Percentiles rank a stretch among this genome's conserved stretches.
Evolutionary conservation across 1,140 invertebrate species (phyloP).

Genomic region (Meloidogyne chitwoodi): DNA sequence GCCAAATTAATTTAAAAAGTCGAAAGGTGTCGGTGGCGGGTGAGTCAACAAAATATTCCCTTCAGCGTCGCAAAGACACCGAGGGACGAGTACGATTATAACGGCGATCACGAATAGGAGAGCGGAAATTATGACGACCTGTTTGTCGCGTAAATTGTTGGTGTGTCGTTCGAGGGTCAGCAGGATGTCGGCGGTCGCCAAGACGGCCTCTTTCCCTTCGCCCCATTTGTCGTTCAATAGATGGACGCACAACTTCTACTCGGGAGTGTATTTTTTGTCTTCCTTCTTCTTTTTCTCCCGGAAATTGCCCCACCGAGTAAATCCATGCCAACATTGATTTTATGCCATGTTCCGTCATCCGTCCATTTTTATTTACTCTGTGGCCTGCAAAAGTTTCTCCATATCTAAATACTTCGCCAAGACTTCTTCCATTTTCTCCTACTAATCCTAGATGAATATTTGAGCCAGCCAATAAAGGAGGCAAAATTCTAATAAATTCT

Average conservation of each 20-base stretch:
- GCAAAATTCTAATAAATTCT: background rate
- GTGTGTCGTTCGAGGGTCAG: too few relatives aligned
- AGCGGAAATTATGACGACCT: too few relatives aligned
- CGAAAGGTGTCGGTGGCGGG: too few relatives aligned
- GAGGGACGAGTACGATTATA: too few relatives aligned
- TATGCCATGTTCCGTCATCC: background rate
- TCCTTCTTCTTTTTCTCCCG: background rate
- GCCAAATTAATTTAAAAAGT: too few relatives aligned
- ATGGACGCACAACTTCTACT: background rate
- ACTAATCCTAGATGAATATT: background rate
- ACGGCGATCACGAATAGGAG: too few relatives aligned
- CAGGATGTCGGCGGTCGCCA: background rate
- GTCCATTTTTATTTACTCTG: background rate
- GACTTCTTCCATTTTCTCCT: background rate
- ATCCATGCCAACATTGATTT: background rate
- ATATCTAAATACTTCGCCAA: background rate
- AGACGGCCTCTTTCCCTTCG: background rate
- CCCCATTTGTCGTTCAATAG: background rate
- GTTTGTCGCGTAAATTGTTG: too few relatives aligned
- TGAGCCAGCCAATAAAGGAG: background rate
- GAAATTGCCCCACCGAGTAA: background rate
- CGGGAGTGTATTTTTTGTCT: background rate
- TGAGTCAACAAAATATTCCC: too few relatives aligned
- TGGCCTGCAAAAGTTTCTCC: background rate
- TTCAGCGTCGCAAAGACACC: too few relatives aligned